phyloP scores from a whole-genome alignment of 2,888 invertebrate genomes.

The Tridacna crocea region DNA sequence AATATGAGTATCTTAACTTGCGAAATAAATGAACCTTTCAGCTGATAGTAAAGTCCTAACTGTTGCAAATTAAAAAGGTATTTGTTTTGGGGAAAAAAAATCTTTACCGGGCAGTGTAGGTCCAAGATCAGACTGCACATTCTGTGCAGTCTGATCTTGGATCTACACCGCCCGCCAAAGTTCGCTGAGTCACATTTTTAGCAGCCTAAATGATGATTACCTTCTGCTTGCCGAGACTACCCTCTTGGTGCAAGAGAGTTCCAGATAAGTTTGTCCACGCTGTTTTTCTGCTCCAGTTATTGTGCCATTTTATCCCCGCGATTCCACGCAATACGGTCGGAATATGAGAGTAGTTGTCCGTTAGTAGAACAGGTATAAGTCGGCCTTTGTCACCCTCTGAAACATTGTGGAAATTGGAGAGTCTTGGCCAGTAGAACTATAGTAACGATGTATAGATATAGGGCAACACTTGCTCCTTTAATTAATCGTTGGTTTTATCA shows the following conservation, averaged over 20 bases:
- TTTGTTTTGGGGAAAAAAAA: too few relatives aligned
- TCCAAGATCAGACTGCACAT: neutral
- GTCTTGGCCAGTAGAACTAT: too few relatives aligned
- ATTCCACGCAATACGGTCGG: slow-evolving; percentile 50
- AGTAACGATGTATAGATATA: too few relatives aligned
- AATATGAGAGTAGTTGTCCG: slow-evolving; percentile 29
- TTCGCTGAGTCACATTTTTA: neutral
- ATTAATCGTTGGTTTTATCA: too few relatives aligned
- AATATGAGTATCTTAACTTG: too few relatives aligned
- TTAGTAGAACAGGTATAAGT: slow-evolving; percentile 42
- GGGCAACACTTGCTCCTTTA: too few relatives aligned
- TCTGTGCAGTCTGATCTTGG: neutral
- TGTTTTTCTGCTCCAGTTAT: slow-evolving; percentile 2
- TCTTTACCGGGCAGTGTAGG: too few relatives aligned
- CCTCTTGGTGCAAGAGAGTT: neutral
- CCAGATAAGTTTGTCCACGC: slow-evolving; percentile 16
- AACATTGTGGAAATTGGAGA: neutral
- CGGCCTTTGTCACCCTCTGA: slow-evolving; percentile 38
- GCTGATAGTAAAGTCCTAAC: too few relatives aligned
- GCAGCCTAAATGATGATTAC: neutral
- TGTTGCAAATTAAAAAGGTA: too few relatives aligned
- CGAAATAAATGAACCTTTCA: too few relatives aligned
- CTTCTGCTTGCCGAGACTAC: neutral
- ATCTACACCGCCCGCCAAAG: neutral
- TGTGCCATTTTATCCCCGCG: slow-evolving; percentile 40